Evolutionary conservation across 2,888 invertebrate species (phyloP), one percentile per base, ranked within the genome.

Genomic region (Mesoligia furuncula): DNA sequence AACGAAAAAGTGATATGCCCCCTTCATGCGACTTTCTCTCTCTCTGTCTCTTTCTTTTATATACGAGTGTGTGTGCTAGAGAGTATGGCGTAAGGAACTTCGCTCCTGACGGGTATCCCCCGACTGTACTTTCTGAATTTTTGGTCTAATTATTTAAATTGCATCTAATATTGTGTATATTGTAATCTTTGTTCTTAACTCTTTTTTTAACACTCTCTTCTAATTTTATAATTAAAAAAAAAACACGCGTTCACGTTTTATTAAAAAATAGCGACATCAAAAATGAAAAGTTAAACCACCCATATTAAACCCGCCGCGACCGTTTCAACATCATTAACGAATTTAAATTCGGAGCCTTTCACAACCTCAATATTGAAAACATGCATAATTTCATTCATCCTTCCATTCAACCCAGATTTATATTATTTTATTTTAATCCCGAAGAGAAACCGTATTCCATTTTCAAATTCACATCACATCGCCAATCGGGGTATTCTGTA

Each of bases 381-480:
- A 69, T 73, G 66, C 66, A 75, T 74, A 62, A 75, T 69, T 71
- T 70, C n/a, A 70, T 69, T 74, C 51, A 67, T 51, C 11, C 20
- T 64, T 39, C 15, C 13, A 61, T 75, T 62, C 67, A 75, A 31
- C 24, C 27, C 54, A 73, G 75, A 70, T 70, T 72, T 66, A 66
- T 48, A 72, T 57, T 59, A 71, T 79, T 77, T 48, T 31, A 73
- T 67, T 27, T 75, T 61, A 83, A 79, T 73, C 36, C 54, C 13
- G 13, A 57, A 27, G 15, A 62, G 59, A 77, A 77, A 65, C 7
- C 27, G 39, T 64, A 79, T 71, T 66, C 67, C 42, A 61, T 39
- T 74, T 85, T 67, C 69, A 80, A 81, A 87, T 89, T 87, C 86
- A 79, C 51, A 67, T 66, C 85, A 78, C 85, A 84, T 59, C 73